phyloP scores from a whole-genome alignment of 92 coral and sea anemone species.

The Epizoanthus fatuus region DNA sequence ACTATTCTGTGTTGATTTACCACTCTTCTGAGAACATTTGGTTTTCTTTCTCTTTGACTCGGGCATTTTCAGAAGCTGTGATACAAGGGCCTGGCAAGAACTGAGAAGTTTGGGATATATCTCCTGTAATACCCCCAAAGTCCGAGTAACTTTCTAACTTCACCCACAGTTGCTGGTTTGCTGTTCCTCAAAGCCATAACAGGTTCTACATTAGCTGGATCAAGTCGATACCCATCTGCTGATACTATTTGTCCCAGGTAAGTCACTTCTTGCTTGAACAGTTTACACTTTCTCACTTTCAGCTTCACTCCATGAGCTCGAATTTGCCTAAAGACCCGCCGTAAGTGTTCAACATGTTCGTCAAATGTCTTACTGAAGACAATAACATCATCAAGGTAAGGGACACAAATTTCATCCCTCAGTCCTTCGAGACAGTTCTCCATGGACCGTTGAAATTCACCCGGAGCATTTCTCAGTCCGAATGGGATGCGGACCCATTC shows the following conservation, averaged over 20 bases:
- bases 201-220: slow-evolving; percentile 1
- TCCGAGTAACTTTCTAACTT: slow-evolving; percentile 57
- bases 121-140: slow-evolving; percentile 36
- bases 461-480: slow-evolving; percentile 41
- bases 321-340: slow-evolving; percentile 41
- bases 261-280: slow-evolving; percentile 43
- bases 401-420: slow-evolving; percentile 58
- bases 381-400: slow-evolving; percentile 54
- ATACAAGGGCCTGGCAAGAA: slow-evolving; percentile 41
- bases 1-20: slow-evolving; percentile 21
- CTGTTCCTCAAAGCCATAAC: slow-evolving; percentile 11
- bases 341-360: slow-evolving; percentile 56
- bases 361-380: slow-evolving; percentile 57
- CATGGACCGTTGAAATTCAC: slow-evolving; percentile 54
- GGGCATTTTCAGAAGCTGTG: slow-evolving; percentile 44
- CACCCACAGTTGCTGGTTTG: slow-evolving; percentile 59
- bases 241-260: slow-evolving; percentile 46
- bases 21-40: slow-evolving; percentile 5
- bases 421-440: slow-evolving; percentile 59
- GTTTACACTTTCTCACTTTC: slow-evolving; percentile 41
- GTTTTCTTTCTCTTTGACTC: not conserved
- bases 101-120: slow-evolving; percentile 44
- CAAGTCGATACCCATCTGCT: slow-evolving; percentile 20
- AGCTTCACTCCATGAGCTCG: slow-evolving; percentile 50
- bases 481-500: slow-evolving; percentile 48